A percentile compares a stretch with the other conserved stretches of the same genome.
Evolutionary conservation across 2,888 invertebrate genomes (phyloP).

Genomic region (Exephanes ischioxanthus): DNA sequence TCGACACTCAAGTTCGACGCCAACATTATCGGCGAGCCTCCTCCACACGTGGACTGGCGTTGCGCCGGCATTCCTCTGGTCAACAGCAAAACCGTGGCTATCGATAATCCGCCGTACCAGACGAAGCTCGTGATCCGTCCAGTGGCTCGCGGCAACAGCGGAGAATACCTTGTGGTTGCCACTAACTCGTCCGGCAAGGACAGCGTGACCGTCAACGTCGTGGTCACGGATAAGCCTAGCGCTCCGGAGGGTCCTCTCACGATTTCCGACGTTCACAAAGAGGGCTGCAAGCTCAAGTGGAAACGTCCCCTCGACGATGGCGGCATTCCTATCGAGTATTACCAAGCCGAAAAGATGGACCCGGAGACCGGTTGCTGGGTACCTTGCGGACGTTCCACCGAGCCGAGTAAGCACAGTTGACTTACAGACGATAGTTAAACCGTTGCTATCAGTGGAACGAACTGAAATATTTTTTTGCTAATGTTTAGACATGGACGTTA

Average conservation of each 20-base stretch:
- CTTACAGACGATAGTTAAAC: background rate
- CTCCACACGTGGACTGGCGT: slow-evolving; percentile 97
- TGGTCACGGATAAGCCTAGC: slow-evolving; percentile 94
- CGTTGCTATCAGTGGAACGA: background rate
- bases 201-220: slow-evolving; percentile 92
- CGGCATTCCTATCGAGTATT: slow-evolving; percentile 97
- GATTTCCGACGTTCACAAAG: slow-evolving; percentile 95
- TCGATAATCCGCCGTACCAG: slow-evolving; percentile 95
- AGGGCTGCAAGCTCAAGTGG: slow-evolving; percentile 98
- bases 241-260: slow-evolving; percentile 96
- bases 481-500: slow-evolving; percentile 90
- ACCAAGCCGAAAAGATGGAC: slow-evolving; percentile 98
- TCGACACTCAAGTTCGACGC: slow-evolving; percentile 97
- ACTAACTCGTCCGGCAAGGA: slow-evolving; percentile 96
- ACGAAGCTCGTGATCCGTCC: slow-evolving; percentile 94
- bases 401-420: slow-evolving; percentile 88
- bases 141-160: slow-evolving; percentile 92
- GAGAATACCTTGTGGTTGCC: slow-evolving; percentile 94
- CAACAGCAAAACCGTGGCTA: slow-evolving; percentile 89
- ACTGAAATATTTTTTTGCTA: slow-evolving; percentile 39
- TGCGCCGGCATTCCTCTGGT: slow-evolving; percentile 92
- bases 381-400: slow-evolving; percentile 93
- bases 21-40: slow-evolving; percentile 97
- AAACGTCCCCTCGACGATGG: slow-evolving; percentile 98
- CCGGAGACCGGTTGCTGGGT: slow-evolving; percentile 95